Evolutionary conservation across 2,888 invertebrate genomes (phyloP), one percentile per base, ranked within the genome.

Genomic region (Parnassius glacialis): DNA sequence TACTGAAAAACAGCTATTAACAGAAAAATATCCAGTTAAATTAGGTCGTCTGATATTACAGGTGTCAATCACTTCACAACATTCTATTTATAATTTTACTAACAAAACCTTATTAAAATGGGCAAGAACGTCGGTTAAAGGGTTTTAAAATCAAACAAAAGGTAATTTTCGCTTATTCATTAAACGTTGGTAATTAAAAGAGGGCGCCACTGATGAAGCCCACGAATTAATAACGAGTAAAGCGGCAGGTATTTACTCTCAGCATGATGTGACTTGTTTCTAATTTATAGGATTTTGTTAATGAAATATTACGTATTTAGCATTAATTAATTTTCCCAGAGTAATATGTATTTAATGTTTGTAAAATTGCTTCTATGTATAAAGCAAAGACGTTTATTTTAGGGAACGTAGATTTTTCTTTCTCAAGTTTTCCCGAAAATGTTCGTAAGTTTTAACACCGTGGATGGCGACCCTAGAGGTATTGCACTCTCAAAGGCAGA

Each of bases 111-210:
- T 89, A 90, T 90, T 90, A 88, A 87, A 85, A 85, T 80, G 75
- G 78, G 80, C 77, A 77, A 79, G 76, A 76, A 74, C 73, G 72
- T 70, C 75, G 50, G 44, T 20, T 53, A 57, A 87, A 74, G 85
- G 79, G 83, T 79, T 84, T 80, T 74, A 70, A 72, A 83, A 83
- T 85, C 83, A 84, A 79, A 89, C 87, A 87, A 86, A 87, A 88
- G 87, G 83, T 86, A 88, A 90, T 90, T 89, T 89, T 89, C 85
- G 88, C 89, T 89, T 89, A 90, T 87, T 90, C 90, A 90, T 86
- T 90, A 85, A 81, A 84, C 75, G 85, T 87, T 48, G 62, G 53
- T 62, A 85, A 89, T 90, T 90, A 89, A 87, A 87, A 84, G 83
- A 76, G 79, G 78, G 53, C 52, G 61, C 52, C 52, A 48, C 57